These are phyloP conservation scores for Pantherophis guttatus DNA, from an alignment of 2,113 vertebrate genomes.

Conservation along the genomic window DNA sequence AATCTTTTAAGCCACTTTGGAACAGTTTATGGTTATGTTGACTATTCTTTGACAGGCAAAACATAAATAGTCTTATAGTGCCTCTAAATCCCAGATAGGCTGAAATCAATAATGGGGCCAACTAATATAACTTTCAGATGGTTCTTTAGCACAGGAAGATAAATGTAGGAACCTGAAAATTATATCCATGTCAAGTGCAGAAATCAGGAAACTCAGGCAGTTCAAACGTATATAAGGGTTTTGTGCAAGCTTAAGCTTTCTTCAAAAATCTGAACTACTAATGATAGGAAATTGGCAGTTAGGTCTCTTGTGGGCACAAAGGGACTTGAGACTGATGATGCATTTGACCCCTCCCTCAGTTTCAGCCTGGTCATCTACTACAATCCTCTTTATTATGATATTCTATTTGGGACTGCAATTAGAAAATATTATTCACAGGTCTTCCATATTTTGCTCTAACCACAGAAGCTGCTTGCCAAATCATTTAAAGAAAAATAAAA, in stretches of 20 bases:
- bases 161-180: not conserved
- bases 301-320: not conserved
- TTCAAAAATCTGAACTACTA: not conserved
- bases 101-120: not conserved
- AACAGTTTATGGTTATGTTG: conserved; percentile 6
- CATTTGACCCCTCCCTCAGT: not conserved
- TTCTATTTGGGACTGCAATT: not conserved
- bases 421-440: not conserved
- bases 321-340: not conserved
- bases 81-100: not conserved
- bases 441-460: not conserved
- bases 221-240: not conserved
- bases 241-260: not conserved
- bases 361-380: not conserved
- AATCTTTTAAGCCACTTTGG: conserved; percentile 19
- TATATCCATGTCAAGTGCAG: not conserved
- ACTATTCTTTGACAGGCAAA: conserved; percentile 6
- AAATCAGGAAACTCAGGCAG: not conserved
- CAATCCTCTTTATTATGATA: not conserved
- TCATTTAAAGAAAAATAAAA: not conserved
- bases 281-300: not conserved
- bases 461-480: not conserved
- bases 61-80: not conserved
- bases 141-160: not conserved
- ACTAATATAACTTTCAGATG: not conserved